Evolutionary conservation across 2,888 invertebrate species (phyloP).

Genomic region (Smittia sp.): DNA sequence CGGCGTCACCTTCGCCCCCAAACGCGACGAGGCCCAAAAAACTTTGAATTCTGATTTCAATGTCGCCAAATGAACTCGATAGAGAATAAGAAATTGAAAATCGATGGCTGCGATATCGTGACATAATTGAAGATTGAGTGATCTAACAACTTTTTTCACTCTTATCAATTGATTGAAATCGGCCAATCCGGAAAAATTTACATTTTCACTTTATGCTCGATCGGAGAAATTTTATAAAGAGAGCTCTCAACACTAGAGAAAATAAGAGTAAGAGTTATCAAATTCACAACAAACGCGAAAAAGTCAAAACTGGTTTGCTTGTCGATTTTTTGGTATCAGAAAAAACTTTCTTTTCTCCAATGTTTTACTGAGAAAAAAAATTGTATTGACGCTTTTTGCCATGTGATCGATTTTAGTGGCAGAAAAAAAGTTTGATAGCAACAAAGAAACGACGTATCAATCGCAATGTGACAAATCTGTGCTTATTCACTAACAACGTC

Average conservation of each 20-base stretch:
- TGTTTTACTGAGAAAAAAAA: neutral
- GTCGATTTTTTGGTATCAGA: constrained; percentile 18
- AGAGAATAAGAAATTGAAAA: too few relatives aligned
- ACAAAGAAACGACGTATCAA: too few relatives aligned
- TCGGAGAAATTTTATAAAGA: constrained; percentile 12
- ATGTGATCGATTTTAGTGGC: neutral
- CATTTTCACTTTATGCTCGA: constrained; percentile 20
- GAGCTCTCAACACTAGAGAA: neutral
- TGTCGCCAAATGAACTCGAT: too few relatives aligned
- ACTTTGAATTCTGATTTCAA: too few relatives aligned
- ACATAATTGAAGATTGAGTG: neutral
- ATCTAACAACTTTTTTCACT: neutral
- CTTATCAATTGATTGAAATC: neutral
- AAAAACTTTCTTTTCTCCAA: constrained; percentile 22
- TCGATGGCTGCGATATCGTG: neutral
- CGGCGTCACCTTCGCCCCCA: too few relatives aligned
- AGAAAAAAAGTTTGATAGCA: neutral
- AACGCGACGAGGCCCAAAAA: too few relatives aligned
- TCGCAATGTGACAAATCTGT: too few relatives aligned
- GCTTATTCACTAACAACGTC: too few relatives aligned
- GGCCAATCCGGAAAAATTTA: neutral
- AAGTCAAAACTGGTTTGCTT: neutral
- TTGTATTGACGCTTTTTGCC: neutral
- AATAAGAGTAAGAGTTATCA: neutral
- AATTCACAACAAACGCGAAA: constrained; percentile 10